A percentile compares a stretch with the other conserved stretches of the same genome.
phyloP scores from a whole-genome alignment of 2,888 invertebrate species.

The Myopa testacea region DNA sequence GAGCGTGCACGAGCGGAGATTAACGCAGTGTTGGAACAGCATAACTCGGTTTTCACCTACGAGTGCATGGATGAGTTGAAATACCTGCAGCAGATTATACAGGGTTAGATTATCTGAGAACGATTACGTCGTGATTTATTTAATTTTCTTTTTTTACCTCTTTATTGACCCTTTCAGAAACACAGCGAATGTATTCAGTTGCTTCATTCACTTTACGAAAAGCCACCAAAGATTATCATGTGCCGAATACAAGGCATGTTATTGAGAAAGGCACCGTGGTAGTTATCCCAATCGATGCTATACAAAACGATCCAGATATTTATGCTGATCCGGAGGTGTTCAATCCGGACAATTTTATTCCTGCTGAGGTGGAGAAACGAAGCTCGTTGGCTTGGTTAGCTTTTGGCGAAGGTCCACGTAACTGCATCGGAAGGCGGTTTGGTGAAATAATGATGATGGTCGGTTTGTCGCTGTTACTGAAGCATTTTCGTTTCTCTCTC shows the following conservation, averaged over 20 bases:
- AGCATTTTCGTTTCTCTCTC: conserved; percentile 55
- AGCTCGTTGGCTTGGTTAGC: conserved; percentile 65
- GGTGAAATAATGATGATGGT: conserved; percentile 60
- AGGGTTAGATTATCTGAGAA: conserved; percentile 50
- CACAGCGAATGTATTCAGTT: conserved; percentile 69
- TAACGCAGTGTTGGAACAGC: conserved; percentile 49
- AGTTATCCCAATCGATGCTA: conserved; percentile 64
- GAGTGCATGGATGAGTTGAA: conserved; percentile 56
- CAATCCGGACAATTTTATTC: conserved; percentile 73
- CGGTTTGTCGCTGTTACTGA: conserved; percentile 57
- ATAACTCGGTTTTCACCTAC: conserved; percentile 55
- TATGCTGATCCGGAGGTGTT: conserved; percentile 73
- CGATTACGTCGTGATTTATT: neutral
- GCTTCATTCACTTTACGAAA: conserved; percentile 61
- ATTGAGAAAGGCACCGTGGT: conserved; percentile 69
- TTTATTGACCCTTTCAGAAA: conserved; percentile 58
- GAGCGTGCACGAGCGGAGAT: conserved; percentile 55
- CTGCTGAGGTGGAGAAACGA: conserved; percentile 70
- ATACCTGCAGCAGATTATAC: conserved; percentile 56
- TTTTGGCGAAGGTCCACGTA: conserved; percentile 64
- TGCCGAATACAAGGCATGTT: conserved; percentile 62
- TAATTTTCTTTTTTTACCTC: neutral
- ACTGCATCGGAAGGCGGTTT: conserved; percentile 63
- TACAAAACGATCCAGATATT: conserved; percentile 71
- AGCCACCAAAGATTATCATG: conserved; percentile 60